Conservation (phyloP, 2,888 invertebrate genomes). For the Anagyrus pseudococci region DNA sequence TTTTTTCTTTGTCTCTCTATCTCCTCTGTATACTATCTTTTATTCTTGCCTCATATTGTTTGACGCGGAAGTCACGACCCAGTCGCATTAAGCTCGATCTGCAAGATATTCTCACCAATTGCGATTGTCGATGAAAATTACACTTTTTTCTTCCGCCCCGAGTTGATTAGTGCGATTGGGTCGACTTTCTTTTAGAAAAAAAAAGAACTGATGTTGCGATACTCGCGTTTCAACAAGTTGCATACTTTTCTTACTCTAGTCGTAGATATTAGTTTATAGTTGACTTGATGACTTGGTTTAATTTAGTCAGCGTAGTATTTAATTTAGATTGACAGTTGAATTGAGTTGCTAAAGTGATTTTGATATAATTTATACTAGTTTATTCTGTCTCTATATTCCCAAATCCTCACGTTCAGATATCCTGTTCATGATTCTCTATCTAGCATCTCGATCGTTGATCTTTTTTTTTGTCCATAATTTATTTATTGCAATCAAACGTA, state of each 20-base stretch:
- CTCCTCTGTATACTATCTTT: background rate
- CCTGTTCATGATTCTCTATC: slow-evolving; percentile 1
- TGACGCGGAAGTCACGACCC: background rate
- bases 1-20: slow-evolving; percentile 11
- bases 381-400: background rate
- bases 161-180: slow-evolving; percentile 6
- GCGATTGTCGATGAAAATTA: background rate
- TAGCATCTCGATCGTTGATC: slow-evolving; percentile 1
- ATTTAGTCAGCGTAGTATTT: slow-evolving; percentile 18
- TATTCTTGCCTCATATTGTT: slow-evolving; percentile 9
- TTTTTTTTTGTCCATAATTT: background rate
- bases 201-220: slow-evolving; percentile 14
- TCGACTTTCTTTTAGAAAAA: slow-evolving; percentile 12
- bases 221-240: slow-evolving; percentile 16
- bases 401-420: slow-evolving; percentile 3
- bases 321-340: slow-evolving; percentile 11
- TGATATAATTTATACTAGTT: slow-evolving; percentile 15
- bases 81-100: background rate
- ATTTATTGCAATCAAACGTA: background rate
- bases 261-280: slow-evolving; percentile 24
- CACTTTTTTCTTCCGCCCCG: background rate
- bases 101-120: background rate
- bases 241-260: slow-evolving; percentile 27
- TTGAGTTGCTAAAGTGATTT: slow-evolving; percentile 11
- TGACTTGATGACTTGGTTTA: slow-evolving; percentile 23